Evolutionary conservation across 37 sponge, comb jelly and placozoan species (phyloP), one percentile per base, ranked within the genome.

Genomic region (Aplysina aerophoba): DNA sequence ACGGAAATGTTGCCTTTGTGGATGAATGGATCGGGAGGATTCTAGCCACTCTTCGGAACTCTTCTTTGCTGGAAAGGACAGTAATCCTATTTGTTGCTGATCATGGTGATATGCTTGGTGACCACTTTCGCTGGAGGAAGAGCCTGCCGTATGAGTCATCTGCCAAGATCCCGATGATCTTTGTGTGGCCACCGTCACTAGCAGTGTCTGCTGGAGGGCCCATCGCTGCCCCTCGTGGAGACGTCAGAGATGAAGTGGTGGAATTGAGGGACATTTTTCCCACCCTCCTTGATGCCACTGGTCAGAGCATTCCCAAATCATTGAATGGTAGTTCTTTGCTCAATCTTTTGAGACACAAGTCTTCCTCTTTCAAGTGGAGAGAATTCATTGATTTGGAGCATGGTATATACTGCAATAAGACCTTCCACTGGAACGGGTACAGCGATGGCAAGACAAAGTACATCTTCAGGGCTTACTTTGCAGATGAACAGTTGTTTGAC

Each of bases 61-160:
- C 56, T 24, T 85, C 81, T 12, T 28, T 86, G 62, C 58, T 73
- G 35, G 80, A 88, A 4, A 73, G 80, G 50, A 92, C 89, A 31
- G 69, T 92, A 25, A 72, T 92, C 30, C 22, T 92, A n/a, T 92
- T 92, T 58, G 81, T 89, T 57, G 92, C 92, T 58, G 92, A 92
- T 61, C 92, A 92, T 75, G 92, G 92, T 41, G 92, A 92, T 34
- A 92, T 92, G 92, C 59, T 92, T 64, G 92, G 92, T 4, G 92
- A 92, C 67, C 92, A 92, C 57, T 92, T 85, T 55, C 88, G 85
- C 73, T 92, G 81, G 81, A 75, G 92, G 15, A 92, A 92, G 53
- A 80, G 83, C 15, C 81, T 73, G 24, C 92, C 92, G 4, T 92
- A 92, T 39, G 90, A 72, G 54, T 88, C 88, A 0, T 88, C 92